Conservation (phyloP, 23 tunicate genomes). For the Diplosoma virens region DNA sequence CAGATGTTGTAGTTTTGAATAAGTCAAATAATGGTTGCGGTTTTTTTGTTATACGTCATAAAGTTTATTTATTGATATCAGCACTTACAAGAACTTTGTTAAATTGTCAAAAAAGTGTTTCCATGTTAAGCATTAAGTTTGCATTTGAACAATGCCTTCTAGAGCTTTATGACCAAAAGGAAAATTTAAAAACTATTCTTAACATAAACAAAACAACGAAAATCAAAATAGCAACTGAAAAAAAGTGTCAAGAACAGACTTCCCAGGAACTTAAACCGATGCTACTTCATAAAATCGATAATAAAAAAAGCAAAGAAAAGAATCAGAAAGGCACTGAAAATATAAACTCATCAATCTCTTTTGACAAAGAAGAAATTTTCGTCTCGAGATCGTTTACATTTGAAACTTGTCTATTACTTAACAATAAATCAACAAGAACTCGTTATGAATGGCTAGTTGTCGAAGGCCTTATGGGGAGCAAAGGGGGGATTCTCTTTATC, state of each 20-base stretch:
- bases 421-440: constrained; percentile 40
- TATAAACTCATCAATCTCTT: neutral
- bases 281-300: no score
- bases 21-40: no score
- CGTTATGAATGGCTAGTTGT: constrained; percentile 71
- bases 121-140: neutral
- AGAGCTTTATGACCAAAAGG: constrained; percentile 23
- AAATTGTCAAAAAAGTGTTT: neutral
- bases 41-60: no score
- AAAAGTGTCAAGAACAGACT: no score
- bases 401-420: constrained; percentile 48
- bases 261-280: no score
- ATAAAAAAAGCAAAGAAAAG: no score
- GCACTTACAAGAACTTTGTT: no score
- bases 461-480: constrained; percentile 68
- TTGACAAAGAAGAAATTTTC: neutral
- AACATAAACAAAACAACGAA: no score
- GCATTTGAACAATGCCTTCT: constrained; percentile 28
- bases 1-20: no score
- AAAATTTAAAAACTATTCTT: neutral
- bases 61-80: no score
- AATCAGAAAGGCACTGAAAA: neutral
- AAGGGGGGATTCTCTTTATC: constrained; percentile 78
- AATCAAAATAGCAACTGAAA: neutral
- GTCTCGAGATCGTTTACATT: neutral